These are phyloP conservation scores for Trinorchestia longiramus DNA, from an alignment of 1,140 invertebrate species.

Conservation along the genomic window DNA sequence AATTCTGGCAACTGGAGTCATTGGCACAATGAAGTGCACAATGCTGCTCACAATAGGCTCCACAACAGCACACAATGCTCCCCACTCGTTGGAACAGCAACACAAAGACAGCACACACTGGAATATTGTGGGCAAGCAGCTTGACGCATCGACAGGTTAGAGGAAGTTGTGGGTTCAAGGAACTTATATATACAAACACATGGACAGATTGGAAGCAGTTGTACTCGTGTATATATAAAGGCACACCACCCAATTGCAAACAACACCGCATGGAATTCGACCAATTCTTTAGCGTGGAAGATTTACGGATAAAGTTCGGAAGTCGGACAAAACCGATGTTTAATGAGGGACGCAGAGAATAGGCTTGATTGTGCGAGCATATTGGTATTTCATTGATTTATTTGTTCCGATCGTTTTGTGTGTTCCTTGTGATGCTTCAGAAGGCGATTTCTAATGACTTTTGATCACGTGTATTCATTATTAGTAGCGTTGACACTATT, in stretches of 20 bases:
- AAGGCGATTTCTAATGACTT: background rate
- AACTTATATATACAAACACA: background rate
- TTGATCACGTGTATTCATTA: background rate
- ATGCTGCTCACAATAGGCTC: background rate
- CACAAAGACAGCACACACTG: background rate
- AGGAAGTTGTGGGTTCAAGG: background rate
- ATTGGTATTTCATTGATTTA: slow-evolving; percentile 3
- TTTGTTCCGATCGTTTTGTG: background rate
- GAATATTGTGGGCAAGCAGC: background rate
- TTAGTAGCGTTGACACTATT: background rate
- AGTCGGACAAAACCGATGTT: background rate
- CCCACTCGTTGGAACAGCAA: background rate
- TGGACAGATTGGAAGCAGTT: background rate
- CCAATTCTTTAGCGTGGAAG: slow-evolving; percentile 13
- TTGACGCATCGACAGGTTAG: slow-evolving; percentile 13
- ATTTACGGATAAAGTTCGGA: slow-evolving; percentile 24
- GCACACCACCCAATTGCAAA: background rate
- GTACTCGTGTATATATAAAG: background rate
- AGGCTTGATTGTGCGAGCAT: background rate
- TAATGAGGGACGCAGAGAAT: slow-evolving; percentile 17
- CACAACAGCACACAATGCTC: background rate
- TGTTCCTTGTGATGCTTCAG: background rate
- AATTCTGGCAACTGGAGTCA: background rate
- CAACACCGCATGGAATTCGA: slow-evolving; percentile 10
- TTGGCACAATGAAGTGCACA: background rate